Conservation (phyloP, 2,797 vertebrate genomes). For the Sebastiscus albofasciatus region DNA sequence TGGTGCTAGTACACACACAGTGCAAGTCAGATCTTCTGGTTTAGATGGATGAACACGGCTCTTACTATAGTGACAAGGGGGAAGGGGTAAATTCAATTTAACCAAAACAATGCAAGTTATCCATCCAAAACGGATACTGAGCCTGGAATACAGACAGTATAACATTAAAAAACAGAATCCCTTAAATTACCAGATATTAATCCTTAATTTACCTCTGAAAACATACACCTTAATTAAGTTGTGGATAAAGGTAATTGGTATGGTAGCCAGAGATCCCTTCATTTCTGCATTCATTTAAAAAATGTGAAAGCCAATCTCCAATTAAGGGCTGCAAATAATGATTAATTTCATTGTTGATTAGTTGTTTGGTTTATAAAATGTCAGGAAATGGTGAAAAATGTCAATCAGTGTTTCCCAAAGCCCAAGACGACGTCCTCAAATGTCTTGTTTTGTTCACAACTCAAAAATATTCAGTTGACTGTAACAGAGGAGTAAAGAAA, state of each 20-base stretch:
- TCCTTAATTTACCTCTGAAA: not conserved
- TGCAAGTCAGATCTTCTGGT: not conserved
- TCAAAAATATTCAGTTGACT: too few relatives aligned
- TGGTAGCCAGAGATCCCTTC: not conserved
- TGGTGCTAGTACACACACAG: not conserved
- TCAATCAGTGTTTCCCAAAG: too few relatives aligned
- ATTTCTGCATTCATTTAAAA: not conserved
- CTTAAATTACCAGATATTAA: not conserved
- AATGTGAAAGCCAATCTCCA: not conserved
- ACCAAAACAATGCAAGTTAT: not conserved
- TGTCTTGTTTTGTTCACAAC: too few relatives aligned
- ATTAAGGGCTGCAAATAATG: too few relatives aligned
- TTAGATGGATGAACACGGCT: slow-evolving; percentile 3
- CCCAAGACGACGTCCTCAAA: too few relatives aligned
- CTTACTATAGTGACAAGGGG: not conserved
- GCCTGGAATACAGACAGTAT: not conserved
- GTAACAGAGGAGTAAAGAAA: too few relatives aligned
- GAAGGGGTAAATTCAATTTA: not conserved
- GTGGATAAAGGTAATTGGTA: not conserved
- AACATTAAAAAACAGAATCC: not conserved
- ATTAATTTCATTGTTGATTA: too few relatives aligned
- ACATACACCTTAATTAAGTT: not conserved
- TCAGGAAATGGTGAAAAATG: too few relatives aligned
- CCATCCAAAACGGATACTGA: not conserved
- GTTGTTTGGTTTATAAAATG: too few relatives aligned